These are phyloP conservation scores for Acleris holmiana DNA, from an alignment of 2,888 invertebrate species.

Conservation along the genomic window DNA sequence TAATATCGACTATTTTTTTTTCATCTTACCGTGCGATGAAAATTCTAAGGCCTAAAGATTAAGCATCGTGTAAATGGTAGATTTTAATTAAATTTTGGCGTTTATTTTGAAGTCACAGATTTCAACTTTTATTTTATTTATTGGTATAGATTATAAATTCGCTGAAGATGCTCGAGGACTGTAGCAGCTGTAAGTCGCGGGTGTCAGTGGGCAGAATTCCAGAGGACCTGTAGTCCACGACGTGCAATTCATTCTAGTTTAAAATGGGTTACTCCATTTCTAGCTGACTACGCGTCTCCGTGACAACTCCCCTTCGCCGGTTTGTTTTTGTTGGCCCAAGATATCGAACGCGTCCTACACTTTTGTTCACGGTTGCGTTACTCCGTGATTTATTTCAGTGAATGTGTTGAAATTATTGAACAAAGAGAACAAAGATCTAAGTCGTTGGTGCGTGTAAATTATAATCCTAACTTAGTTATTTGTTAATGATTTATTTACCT, in stretches of 20 bases:
- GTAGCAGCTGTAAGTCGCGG: conserved; percentile 49
- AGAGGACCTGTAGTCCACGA: conserved; percentile 78
- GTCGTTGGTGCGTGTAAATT: not conserved
- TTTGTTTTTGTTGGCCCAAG: conserved; percentile 61
- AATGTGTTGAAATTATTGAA: conserved; percentile 31
- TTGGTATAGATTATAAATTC: too few relatives aligned
- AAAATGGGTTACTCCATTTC: conserved; percentile 80
- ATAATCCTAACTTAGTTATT: not conserved
- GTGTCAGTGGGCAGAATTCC: conserved; percentile 77
- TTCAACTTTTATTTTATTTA: too few relatives aligned
- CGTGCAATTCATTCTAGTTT: conserved; percentile 81
- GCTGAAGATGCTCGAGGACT: conserved; percentile 34
- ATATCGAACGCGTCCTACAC: conserved; percentile 50
- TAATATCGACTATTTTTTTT: too few relatives aligned
- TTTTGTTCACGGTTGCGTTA: conserved; percentile 34
- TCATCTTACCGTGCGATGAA: too few relatives aligned
- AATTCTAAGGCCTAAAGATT: too few relatives aligned
- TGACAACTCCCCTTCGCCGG: conserved; percentile 66
- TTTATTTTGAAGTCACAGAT: too few relatives aligned
- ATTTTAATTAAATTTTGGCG: too few relatives aligned
- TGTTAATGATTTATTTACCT: not conserved
- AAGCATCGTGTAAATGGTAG: too few relatives aligned
- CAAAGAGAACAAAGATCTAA: conserved; percentile 7
- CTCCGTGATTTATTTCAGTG: conserved; percentile 34
- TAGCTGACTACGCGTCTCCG: conserved; percentile 75